phyloP scores from a whole-genome alignment of 2,113 vertebrate genomes.

The Indicator indicator region DNA sequence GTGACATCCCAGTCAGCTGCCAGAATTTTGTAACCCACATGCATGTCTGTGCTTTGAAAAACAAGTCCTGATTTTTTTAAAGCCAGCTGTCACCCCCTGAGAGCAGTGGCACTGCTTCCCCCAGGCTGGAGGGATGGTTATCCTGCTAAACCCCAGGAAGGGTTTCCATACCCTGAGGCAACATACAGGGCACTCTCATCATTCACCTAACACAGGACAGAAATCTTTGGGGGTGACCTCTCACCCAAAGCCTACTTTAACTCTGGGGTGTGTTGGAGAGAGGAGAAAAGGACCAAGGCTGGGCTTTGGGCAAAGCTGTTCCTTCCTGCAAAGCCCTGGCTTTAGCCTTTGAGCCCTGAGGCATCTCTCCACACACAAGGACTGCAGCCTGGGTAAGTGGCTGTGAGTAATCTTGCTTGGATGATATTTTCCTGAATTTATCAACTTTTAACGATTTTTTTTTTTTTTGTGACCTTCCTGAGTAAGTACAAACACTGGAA shows the following conservation, averaged over 20 bases:
- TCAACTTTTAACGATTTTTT: not conserved
- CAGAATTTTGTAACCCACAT: not conserved
- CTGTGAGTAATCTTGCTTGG: not conserved
- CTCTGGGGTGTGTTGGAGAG: not conserved
- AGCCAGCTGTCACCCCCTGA: too few relatives aligned
- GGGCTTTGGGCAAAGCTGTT: not conserved
- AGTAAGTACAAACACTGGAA: not conserved
- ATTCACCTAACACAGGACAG: not conserved
- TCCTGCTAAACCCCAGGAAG: not conserved
- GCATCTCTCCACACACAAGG: not conserved
- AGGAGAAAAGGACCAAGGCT: not conserved
- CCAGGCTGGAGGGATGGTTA: rapidly evolving
- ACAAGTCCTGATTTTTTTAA: not conserved
- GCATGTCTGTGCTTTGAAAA: not conserved
- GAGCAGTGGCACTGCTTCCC: rapidly evolving
- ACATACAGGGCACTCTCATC: not conserved
- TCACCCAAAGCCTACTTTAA: not conserved
- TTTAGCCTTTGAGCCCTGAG: not conserved
- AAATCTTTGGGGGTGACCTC: too few relatives aligned
- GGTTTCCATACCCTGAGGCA: not conserved
- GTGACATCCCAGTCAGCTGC: not conserved
- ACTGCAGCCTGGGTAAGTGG: not conserved
- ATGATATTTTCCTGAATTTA: not conserved
- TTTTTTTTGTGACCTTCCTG: not conserved
- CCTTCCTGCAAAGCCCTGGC: not conserved